Conservation (phyloP, 2,797 vertebrate genomes). For the Valencia hispanica region DNA sequence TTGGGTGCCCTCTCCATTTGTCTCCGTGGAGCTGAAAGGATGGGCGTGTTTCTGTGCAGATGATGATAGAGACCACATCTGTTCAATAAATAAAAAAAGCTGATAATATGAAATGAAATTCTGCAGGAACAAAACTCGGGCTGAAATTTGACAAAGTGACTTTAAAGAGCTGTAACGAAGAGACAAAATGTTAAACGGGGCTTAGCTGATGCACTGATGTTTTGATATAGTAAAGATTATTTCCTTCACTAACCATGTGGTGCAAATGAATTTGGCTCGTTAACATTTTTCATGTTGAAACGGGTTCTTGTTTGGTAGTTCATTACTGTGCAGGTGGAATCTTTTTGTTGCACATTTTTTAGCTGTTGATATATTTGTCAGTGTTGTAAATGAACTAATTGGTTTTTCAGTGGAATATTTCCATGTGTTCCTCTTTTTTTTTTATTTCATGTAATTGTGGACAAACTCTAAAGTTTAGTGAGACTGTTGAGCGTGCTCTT, state of each 20-base stretch:
- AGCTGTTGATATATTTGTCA: background rate
- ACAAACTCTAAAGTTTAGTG: too few relatives aligned
- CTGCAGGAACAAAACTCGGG: background rate
- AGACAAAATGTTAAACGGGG: background rate
- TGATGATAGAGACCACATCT: background rate
- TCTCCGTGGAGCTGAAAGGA: background rate
- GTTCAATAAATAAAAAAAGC: background rate
- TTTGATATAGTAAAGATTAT: background rate
- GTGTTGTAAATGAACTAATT: background rate
- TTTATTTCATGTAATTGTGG: too few relatives aligned
- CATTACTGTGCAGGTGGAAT: background rate
- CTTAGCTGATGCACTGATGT: constrained; percentile 1
- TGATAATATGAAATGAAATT: constrained; percentile 1
- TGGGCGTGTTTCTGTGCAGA: background rate
- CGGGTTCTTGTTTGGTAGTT: background rate
- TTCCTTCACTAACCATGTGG: constrained; percentile 13
- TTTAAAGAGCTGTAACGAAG: background rate
- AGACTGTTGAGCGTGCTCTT: too few relatives aligned
- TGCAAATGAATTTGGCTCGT: constrained; percentile 29
- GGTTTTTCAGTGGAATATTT: background rate
- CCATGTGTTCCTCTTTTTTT: background rate
- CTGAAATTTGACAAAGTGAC: too few relatives aligned
- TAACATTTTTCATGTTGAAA: constrained; percentile 25
- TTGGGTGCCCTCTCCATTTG: background rate
- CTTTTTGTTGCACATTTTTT: background rate